Percentiles rank a stretch among this genome's conserved stretches.
phyloP scores from a whole-genome alignment of 23 tunicate species.

The Phallusia fumigata region DNA sequence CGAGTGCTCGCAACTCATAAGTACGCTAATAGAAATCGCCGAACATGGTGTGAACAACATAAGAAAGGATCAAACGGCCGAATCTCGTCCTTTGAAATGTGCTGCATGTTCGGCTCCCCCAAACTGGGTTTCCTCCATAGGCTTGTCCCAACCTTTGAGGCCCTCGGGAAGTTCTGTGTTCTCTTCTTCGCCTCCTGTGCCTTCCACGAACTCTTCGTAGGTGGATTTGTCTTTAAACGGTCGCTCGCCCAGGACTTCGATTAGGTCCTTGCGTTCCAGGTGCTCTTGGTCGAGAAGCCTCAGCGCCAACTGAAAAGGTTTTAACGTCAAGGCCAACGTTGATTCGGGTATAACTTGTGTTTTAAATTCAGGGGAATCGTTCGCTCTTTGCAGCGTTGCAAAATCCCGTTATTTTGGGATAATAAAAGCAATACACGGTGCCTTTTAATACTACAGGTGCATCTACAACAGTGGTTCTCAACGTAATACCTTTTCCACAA shows the following conservation, averaged over 20 bases:
- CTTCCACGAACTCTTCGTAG: slow-evolving; percentile 93
- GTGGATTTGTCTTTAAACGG: slow-evolving; percentile 93
- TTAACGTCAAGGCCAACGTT: no score
- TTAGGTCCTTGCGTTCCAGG: slow-evolving; percentile 83
- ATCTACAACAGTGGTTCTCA: no score
- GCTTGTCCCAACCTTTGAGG: slow-evolving; percentile 89
- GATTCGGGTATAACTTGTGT: no score
- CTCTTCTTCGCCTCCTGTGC: slow-evolving; percentile 89
- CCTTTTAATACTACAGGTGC: no score
- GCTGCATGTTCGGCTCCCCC: neutral
- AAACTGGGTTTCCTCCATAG: slow-evolving; percentile 20
- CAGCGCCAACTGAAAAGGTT: slow-evolving; percentile 40
- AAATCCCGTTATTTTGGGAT: no score
- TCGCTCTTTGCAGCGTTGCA: no score
- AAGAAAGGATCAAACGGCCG: no score
- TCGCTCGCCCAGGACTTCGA: slow-evolving; percentile 80
- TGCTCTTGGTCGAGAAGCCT: slow-evolving; percentile 88
- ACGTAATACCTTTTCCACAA: slow-evolving; percentile 58
- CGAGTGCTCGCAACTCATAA: no score
- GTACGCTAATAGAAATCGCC: no score
- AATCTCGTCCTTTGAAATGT: neutral
- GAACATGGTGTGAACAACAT: no score
- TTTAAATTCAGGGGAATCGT: no score
- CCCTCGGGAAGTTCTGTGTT: slow-evolving; percentile 85
- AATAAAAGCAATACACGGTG: no score